Evolutionary conservation across 2,113 vertebrate genomes (phyloP), one percentile per base, ranked within the genome.

Genomic region (Tor tambroides): DNA sequence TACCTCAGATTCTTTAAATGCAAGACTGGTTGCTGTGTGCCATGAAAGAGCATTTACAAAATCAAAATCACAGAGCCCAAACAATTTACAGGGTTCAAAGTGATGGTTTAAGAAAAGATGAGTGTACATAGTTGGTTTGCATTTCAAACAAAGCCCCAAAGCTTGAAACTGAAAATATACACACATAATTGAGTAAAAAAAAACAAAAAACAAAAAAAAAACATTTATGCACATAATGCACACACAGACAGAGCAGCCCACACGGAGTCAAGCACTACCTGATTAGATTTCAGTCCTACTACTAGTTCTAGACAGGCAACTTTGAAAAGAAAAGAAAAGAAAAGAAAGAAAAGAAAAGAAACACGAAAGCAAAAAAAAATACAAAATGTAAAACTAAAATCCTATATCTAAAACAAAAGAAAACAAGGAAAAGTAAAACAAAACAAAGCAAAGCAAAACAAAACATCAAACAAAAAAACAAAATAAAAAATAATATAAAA

Each of bases 241-340:
- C 85, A 43, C 54, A 89, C 88, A 91, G 87, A 86, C 67, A 80
- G 74, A 51, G 56, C 86, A n/a, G 92, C 78, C 72, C 32, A 90
- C 85, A 88, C 23, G 3, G 21, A 23, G 54, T 81, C 91, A 90
- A 78, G 83, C 87, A 72, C 72, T 51, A 81, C 28, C 51, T 41
- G 35, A 11, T 86, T 80, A n/a, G 43, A 61, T 9, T 26, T 43
- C 8, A 41, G 43, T 41, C 23, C 8, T 69, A 69, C 30, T 23
- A 75, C 23, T 56, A 35, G 19, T 71, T 85, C n/a, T 41, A 12
- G 12, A 3, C 54, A 67, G 63, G 6, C 23, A 59, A 49, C 38
- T 72, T 19, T 72, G 59, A 43, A 0, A 43, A 43, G 9, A 43
- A 43, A 43, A 43, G 2, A 10, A 10, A 43, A 43, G 0, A 10